Base-by-base conservation (phyloP, 1,140 invertebrate species). In the Aleiodes sp. region DNA sequence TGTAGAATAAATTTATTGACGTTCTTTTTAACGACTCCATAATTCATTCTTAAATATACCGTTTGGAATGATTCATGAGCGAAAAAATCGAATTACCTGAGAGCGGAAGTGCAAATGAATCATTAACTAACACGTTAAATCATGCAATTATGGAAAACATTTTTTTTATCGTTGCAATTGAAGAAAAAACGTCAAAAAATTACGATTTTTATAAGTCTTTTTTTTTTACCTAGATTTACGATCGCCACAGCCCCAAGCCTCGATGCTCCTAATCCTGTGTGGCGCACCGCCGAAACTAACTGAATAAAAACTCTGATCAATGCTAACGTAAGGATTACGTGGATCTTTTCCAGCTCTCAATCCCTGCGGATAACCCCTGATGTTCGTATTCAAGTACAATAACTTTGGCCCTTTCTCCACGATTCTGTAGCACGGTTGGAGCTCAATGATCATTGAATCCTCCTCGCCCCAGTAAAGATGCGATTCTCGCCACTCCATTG, bases 241-340 rank as follows among this genome's bases (percentile, higher is more conserved):
- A 78, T 94, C 92, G n/a, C 93, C 93, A 79, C 93, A 95, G 16
- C 93, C 93, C 93, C 93, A 95, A 8, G 96, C 95, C 88, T 96
- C 88, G 21, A 91, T 68, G 35, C 80, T 88, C 12, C 87, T 75
- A 24, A 91, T 79, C 7, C 80, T 78, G 80, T 89, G 90, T 7
- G 88, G 87, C 31, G 90, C 88, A 57, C 87, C 84, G 24, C 77
- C 78, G 16, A 86, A 78, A 60, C 73, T 81, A 1, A 86, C 81
- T 1, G 79, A 79, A 12, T 80, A 74, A 62, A 86, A 86, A 12
- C 75, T 76, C 60, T 81, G 80, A 59, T 86, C 84, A 28, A 98
- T 88, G 57, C 89, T 85, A 28, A 98, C 88, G 12, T 91, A 87
- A 0, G 94, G 92, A 70, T 91, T 91, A 56, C 92, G 89, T 0